Percentiles rank a stretch among this genome's conserved stretches.
Evolutionary conservation across 2,113 vertebrate genomes (phyloP).

Genomic region (Embiotoca jacksoni): DNA sequence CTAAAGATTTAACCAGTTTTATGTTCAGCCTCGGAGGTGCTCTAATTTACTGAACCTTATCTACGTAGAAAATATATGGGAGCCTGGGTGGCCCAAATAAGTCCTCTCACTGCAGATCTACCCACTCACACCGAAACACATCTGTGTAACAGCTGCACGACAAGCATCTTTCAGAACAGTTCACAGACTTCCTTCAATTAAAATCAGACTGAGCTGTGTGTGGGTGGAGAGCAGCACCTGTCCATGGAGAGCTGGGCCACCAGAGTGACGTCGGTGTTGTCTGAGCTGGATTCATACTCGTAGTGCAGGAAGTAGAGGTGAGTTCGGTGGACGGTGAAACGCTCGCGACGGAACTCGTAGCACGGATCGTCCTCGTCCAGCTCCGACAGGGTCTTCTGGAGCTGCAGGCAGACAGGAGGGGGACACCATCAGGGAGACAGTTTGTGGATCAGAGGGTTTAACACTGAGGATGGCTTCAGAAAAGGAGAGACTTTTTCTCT

Average conservation of each 20-base stretch:
- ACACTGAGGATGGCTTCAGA: too few species aligned
- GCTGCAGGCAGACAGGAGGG: constrained; percentile 80
- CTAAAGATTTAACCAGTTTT: neutral
- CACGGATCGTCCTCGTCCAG: constrained; percentile 97
- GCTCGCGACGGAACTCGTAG: constrained; percentile 96
- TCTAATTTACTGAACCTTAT: too few species aligned
- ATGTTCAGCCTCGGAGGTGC: too few species aligned
- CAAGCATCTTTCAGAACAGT: neutral
- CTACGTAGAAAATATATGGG: too few species aligned
- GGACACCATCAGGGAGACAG: too few species aligned
- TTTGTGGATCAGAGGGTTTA: too few species aligned
- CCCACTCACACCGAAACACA: neutral
- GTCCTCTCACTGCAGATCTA: neutral
- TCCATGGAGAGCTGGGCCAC: constrained; percentile 99
- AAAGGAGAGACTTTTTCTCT: too few species aligned
- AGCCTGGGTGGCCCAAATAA: too few species aligned
- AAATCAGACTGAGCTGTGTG: neutral
- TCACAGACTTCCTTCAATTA: neutral
- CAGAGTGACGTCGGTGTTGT: constrained; percentile 93
- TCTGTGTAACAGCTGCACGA: neutral
- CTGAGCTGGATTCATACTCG: constrained; percentile 88
- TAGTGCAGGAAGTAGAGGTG: constrained; percentile 98
- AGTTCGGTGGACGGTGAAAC: constrained; percentile 96
- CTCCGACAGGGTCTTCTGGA: constrained; percentile 96
- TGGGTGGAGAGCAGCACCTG: constrained; percentile 82